Base-by-base conservation (phyloP, 2,797 vertebrate species). In the Gobionotothen gibberifrons region DNA sequence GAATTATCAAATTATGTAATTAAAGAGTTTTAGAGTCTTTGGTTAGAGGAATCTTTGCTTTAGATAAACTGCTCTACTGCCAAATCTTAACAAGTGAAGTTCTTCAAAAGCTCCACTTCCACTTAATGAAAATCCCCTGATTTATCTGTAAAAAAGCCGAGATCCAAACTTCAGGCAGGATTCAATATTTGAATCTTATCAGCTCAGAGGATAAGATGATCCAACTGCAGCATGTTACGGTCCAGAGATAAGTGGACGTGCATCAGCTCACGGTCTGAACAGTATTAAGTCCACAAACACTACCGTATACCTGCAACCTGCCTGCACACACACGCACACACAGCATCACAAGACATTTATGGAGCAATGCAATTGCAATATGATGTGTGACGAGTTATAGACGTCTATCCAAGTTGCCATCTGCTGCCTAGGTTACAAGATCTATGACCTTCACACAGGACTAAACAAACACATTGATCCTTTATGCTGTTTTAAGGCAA, bases 201-300 rank as follows among this genome's bases (percentile, higher is more conserved):
- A 81, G 48, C 44, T 32, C 2, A 58, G 32, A 84, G 48, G 3
- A 74, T 61, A 53, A 74, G 21, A 83, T 61, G 65, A 76, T 19
- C 73, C 52, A 32, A 15, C 58, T 49, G 19, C 51, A 48, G 42
- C 21, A 42, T 47, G 66, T 60, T 75, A 47, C 3, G 56, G 44
- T 42, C 19, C 47, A 57, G 21, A 77, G 79, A 84, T 74, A 82
- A 69, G 85, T 3, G 7, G 59, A 79, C 55, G 48, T 83, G 83
- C 81, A 70, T 60, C 53, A 70, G 60, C n/a, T 73, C 72, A 87
- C 6, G 3, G 40, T 39, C 44, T 39, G 48, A 57, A 32, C 22
- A 71, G n/a, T 12, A 36, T 56, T 59, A 64, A 68, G 32, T 81
- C 29, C 39, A n/a, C 58, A 65, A 70, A 76, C 13, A 40, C 22